Evolutionary conservation across 1,140 invertebrate species (phyloP).

Genomic region (Diprion similis): DNA sequence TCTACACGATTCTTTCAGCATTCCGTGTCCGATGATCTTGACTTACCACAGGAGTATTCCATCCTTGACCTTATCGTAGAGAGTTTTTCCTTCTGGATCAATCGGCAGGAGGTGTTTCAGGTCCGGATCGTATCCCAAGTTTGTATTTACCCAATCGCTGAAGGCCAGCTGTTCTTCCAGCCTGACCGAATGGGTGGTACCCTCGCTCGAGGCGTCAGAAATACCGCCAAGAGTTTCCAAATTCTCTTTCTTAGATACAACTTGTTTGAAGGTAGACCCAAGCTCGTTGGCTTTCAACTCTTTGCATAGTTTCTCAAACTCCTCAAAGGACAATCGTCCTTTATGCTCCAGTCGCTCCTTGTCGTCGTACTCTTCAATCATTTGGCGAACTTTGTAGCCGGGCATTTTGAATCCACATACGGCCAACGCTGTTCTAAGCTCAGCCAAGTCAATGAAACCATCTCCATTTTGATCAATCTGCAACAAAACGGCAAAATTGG

Average conservation of each 20-base stretch:
- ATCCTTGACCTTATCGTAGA: slow-evolving; percentile 95
- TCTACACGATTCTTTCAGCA: too few relatives aligned
- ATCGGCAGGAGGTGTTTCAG: slow-evolving; percentile 91
- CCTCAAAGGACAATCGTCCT: slow-evolving; percentile 80
- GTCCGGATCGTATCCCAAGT: slow-evolving; percentile 88
- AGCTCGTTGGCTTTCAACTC: slow-evolving; percentile 91
- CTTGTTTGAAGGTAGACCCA: slow-evolving; percentile 88
- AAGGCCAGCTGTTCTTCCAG: slow-evolving; percentile 98
- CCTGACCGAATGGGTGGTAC: slow-evolving; percentile 91
- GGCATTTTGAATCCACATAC: slow-evolving; percentile 92
- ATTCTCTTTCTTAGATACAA: slow-evolving; percentile 92
- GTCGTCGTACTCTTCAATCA: slow-evolving; percentile 87
- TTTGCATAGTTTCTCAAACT: slow-evolving; percentile 90
- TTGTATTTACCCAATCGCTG: slow-evolving; percentile 98
- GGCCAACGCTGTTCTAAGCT: slow-evolving; percentile 90
- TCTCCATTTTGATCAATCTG: slow-evolving; percentile 92
- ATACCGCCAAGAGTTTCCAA: slow-evolving; percentile 92
- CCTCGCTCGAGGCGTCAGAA: slow-evolving; percentile 93
- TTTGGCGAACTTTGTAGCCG: slow-evolving; percentile 88
- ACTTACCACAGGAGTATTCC: slow-evolving; percentile 94
- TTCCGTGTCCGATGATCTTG: background rate
- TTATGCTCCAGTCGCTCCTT: slow-evolving; percentile 73
- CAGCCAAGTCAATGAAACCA: slow-evolving; percentile 88
- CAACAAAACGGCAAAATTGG: slow-evolving; percentile 48
- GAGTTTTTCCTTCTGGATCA: slow-evolving; percentile 83